Conservation (phyloP, 1,140 invertebrate genomes). For the Hylaeus anthracinus region DNA sequence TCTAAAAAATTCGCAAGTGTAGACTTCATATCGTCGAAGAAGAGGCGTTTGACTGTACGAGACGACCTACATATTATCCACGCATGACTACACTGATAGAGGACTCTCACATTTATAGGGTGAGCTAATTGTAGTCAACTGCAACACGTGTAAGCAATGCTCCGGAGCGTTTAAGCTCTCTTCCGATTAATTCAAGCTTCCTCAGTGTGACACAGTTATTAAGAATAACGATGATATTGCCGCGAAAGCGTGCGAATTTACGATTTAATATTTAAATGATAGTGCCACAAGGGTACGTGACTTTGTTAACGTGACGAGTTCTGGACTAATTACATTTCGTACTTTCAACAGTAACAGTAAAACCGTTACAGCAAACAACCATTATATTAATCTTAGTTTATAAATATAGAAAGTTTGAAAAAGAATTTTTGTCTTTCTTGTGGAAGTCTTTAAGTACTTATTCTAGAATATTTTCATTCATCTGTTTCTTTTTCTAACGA, state of each 20-base stretch:
- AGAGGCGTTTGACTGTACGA: not conserved
- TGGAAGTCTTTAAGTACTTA: too few species aligned
- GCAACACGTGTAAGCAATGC: slow-evolving; percentile 16
- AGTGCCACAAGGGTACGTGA: too few species aligned
- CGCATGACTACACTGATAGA: slow-evolving; percentile 34
- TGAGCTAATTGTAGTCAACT: slow-evolving; percentile 42
- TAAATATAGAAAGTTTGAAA: too few species aligned
- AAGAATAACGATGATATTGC: not conserved
- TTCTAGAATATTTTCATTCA: too few species aligned
- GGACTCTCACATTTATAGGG: slow-evolving; percentile 35
- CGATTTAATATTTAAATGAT: not conserved
- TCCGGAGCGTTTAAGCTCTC: not conserved
- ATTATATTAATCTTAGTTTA: too few species aligned
- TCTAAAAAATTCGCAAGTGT: slow-evolving; percentile 13
- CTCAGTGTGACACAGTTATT: slow-evolving; percentile 17
- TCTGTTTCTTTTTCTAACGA: too few species aligned
- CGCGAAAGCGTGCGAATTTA: not conserved
- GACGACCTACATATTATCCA: slow-evolving; percentile 47
- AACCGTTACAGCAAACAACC: too few species aligned
- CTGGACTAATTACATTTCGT: too few species aligned
- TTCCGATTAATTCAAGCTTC: slow-evolving; percentile 36
- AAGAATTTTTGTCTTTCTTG: too few species aligned
- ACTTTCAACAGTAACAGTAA: too few species aligned
- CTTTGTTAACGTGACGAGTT: too few species aligned
- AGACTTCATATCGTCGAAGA: not conserved